These are phyloP conservation scores for Isoperla grammatica DNA, from an alignment of 2,888 invertebrate species.

Conservation along the genomic window DNA sequence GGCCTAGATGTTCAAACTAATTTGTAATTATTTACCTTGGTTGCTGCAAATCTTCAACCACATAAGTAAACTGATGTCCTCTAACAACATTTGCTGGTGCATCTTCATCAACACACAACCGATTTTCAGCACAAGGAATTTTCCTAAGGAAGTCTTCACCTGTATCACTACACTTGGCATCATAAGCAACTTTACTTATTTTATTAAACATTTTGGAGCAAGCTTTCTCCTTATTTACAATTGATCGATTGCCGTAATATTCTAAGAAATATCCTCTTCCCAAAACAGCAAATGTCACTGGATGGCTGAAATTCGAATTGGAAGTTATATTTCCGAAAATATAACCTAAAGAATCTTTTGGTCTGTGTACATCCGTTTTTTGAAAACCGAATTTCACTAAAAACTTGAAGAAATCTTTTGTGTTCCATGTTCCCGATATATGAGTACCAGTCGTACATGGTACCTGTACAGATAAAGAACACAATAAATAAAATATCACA, in stretches of 20 bases:
- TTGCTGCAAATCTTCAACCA: constrained; percentile 80
- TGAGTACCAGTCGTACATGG: constrained; percentile 43
- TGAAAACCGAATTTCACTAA: constrained; percentile 95
- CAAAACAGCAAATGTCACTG: constrained; percentile 81
- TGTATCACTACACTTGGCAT: constrained; percentile 70
- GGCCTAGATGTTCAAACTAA: too few relatives aligned
- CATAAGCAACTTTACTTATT: constrained; percentile 76
- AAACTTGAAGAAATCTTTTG: constrained; percentile 80
- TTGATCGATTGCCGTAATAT: constrained; percentile 75
- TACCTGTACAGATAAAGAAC: not conserved
- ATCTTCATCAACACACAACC: constrained; percentile 83
- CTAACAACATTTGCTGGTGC: constrained; percentile 76
- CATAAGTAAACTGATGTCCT: constrained; percentile 90
- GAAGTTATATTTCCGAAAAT: constrained; percentile 94
- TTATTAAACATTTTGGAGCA: constrained; percentile 84
- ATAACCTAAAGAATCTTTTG: constrained; percentile 84
- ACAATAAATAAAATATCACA: not conserved
- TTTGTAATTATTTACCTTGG: constrained; percentile 71
- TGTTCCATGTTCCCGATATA: constrained; percentile 58
- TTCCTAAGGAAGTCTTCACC: constrained; percentile 74
- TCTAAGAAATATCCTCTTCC: constrained; percentile 84
- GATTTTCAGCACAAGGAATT: constrained; percentile 73
- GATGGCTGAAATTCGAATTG: constrained; percentile 56
- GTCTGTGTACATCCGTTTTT: constrained; percentile 83
- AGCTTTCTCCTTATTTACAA: constrained; percentile 61